Conservation (phyloP, 1,140 invertebrate species). For the Battus philenor region DNA sequence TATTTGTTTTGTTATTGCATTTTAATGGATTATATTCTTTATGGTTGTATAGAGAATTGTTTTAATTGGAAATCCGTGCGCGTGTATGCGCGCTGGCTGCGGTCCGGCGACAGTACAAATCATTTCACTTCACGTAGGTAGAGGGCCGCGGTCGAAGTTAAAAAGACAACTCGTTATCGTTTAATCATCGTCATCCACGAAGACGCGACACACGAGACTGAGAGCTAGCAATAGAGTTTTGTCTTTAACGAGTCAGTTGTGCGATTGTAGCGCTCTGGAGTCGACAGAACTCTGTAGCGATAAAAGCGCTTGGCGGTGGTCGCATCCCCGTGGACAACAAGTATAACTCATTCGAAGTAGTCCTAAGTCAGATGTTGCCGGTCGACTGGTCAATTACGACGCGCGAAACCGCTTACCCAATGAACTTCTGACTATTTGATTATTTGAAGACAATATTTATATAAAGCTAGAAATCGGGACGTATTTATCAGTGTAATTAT, state of each 20-base stretch:
- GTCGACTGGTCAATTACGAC: no score
- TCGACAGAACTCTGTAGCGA: no score
- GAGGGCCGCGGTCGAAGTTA: slow-evolving; percentile 37
- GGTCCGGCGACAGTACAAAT: slow-evolving; percentile 66
- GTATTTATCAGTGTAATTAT: slow-evolving; percentile 24
- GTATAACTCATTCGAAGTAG: slow-evolving; percentile 10
- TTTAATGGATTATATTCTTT: slow-evolving; percentile 68
- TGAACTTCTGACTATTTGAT: slow-evolving; percentile 46
- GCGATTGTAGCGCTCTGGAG: no score
- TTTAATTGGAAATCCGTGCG: slow-evolving; percentile 44
- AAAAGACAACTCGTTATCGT: slow-evolving; percentile 53
- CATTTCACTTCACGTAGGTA: slow-evolving; percentile 58
- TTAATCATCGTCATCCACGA: slow-evolving; percentile 36
- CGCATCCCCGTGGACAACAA: no score
- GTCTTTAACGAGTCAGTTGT: no score
- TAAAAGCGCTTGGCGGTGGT: no score
- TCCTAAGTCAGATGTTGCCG: slow-evolving; percentile 22
- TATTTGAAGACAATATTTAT: slow-evolving; percentile 20
- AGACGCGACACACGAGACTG: no score
- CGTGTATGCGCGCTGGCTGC: slow-evolving; percentile 31
- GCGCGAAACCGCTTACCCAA: no score
- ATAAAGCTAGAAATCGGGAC: slow-evolving; percentile 14
- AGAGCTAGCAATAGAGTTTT: no score
- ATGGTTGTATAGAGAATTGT: slow-evolving; percentile 57
- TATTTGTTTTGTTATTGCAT: slow-evolving; percentile 66